A percentile compares a stretch with the other conserved stretches of the same genome.
phyloP scores from a whole-genome alignment of 2,888 invertebrate genomes.

The Toxonevra muliebris region DNA sequence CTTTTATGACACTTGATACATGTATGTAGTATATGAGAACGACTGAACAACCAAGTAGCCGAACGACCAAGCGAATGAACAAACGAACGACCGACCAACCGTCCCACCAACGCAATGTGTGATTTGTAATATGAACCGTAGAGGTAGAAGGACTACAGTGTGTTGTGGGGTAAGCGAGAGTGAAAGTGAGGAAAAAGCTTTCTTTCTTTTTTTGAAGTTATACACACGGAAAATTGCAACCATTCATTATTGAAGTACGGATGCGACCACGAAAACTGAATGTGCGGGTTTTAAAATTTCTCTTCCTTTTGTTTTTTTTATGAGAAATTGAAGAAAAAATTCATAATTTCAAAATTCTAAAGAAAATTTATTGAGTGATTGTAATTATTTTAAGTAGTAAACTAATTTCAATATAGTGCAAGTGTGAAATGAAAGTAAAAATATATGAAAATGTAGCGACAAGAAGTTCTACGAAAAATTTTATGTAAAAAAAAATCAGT shows the following conservation, averaged over 20 bases:
- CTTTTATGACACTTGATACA: no score
- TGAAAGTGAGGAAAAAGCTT: slow-evolving; percentile 30
- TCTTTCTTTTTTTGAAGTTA: slow-evolving; percentile 47
- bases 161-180: slow-evolving; percentile 20
- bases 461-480: neutral
- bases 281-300: slow-evolving; percentile 4
- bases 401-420: neutral
- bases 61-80: no score
- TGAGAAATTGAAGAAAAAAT: neutral
- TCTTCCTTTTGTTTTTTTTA: neutral
- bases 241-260: slow-evolving; percentile 49
- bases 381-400: neutral
- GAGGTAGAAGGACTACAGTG: slow-evolving; percentile 33
- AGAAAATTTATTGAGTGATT: neutral
- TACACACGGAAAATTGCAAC: slow-evolving; percentile 59
- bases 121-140: neutral
- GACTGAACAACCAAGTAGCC: no score
- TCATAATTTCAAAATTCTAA: neutral
- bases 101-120: neutral
- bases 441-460: neutral
- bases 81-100: no score
- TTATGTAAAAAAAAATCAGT: neutral
- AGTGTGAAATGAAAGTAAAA: neutral
- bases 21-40: no score
- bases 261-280: neutral